Percentiles rank a stretch among this genome's conserved stretches.
Conservation (phyloP, 2,888 invertebrate genomes). For the Branchipolynoe longqiensis region DNA sequence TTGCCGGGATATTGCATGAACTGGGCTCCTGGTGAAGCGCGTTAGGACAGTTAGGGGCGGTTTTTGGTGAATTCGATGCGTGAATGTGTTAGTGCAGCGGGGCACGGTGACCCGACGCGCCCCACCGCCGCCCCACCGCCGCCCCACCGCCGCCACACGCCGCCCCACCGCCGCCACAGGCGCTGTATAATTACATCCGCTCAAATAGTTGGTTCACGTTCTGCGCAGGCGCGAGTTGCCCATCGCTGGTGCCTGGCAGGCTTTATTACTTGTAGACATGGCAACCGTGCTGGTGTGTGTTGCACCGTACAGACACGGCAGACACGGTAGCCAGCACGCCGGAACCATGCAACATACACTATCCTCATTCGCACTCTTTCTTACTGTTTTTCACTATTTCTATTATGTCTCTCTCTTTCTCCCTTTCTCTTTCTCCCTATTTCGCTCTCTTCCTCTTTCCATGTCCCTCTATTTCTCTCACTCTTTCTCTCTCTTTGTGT, state of each 20-base stretch:
- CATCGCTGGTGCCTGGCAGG: background rate
- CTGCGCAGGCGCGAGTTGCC: background rate
- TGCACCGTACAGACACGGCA: background rate
- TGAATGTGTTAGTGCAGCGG: background rate
- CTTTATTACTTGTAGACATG: background rate
- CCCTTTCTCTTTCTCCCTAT: too few relatives aligned
- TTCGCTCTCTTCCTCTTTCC: too few relatives aligned
- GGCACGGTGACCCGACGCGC: background rate
- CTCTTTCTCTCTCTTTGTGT: too few relatives aligned
- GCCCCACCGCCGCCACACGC: background rate
- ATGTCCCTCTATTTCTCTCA: too few relatives aligned
- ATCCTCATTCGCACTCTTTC: too few relatives aligned
- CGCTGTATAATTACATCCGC: background rate
- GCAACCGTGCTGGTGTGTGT: background rate
- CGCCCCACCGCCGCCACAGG: background rate
- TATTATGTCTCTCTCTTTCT: too few relatives aligned
- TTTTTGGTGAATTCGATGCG: too few relatives aligned
- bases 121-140: background rate
- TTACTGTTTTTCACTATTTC: too few relatives aligned
- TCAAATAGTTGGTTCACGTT: conserved; percentile 33
- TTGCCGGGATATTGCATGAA: too few relatives aligned
- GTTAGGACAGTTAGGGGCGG: too few relatives aligned
- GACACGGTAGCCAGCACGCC: background rate
- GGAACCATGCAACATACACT: background rate
- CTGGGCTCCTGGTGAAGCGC: too few relatives aligned